Percentiles rank a stretch among this genome's conserved stretches.
phyloP scores from a whole-genome alignment of 2,888 invertebrate genomes.

The Kryphioiulus occultus region DNA sequence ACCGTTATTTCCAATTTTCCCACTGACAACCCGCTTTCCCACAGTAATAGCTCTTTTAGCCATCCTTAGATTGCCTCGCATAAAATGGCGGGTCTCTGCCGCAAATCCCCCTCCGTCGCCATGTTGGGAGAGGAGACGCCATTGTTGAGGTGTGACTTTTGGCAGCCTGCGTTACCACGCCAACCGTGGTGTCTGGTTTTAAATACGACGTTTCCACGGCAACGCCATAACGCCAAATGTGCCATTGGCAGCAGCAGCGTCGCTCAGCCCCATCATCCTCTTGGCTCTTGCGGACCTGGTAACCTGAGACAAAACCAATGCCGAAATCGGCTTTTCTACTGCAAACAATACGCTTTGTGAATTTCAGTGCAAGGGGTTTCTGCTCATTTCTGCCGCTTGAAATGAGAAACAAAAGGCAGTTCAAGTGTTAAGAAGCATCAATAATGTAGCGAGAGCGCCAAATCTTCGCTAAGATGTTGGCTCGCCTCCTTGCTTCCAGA shows the following conservation, averaged over 20 bases:
- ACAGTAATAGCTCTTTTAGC: neutral
- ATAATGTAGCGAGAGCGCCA: neutral
- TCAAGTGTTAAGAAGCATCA: conserved; percentile 3
- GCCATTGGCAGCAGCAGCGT: neutral
- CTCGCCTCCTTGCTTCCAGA: neutral
- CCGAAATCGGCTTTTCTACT: neutral
- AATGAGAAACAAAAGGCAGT: neutral
- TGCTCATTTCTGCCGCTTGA: neutral
- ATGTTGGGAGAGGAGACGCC: neutral
- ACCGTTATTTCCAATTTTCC: neutral
- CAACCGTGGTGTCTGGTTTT: conserved; percentile 20
- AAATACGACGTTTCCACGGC: neutral
- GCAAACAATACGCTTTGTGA: conserved; percentile 29
- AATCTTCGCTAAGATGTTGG: neutral
- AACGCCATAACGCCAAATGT: neutral
- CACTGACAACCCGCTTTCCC: neutral
- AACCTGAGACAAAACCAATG: conserved; percentile 43
- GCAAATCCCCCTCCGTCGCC: neutral
- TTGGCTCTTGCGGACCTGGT: neutral
- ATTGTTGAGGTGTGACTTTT: conserved; percentile 40
- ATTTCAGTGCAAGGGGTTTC: neutral
- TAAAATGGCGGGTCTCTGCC: neutral
- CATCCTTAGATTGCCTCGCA: neutral
- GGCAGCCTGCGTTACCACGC: neutral
- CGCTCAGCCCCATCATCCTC: neutral